Conservation (phyloP, 2,113 vertebrate species). For the Zingel zingel region DNA sequence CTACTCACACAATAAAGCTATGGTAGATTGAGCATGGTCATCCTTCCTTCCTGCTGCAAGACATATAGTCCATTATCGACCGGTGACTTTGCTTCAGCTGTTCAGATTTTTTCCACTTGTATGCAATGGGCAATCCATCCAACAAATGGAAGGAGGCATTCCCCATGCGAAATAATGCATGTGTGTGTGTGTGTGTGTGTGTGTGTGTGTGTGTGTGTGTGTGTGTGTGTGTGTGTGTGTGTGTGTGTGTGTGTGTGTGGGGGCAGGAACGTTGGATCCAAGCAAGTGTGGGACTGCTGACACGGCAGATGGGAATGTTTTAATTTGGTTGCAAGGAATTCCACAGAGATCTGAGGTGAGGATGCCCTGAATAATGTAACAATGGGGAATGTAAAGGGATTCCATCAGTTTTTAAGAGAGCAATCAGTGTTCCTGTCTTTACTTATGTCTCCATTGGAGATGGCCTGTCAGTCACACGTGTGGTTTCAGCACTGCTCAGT, state of each 20-base stretch:
- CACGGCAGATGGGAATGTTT: constrained; percentile 77
- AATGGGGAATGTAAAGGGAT: constrained; percentile 18
- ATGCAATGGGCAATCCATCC: constrained; percentile 40
- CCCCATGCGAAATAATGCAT: constrained; percentile 22
- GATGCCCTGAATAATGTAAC: constrained; percentile 49
- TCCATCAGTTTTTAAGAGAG: constrained; percentile 47
- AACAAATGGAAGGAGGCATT: constrained; percentile 55
- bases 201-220: no score
- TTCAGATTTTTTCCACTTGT: constrained; percentile 54
- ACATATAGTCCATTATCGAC: constrained; percentile 51
- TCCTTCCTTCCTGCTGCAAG: constrained; percentile 58
- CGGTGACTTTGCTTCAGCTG: constrained; percentile 63
- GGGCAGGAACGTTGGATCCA: constrained; percentile 62
- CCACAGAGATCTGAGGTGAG: constrained; percentile 52
- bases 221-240: no score
- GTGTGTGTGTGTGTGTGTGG: constrained; percentile 32
- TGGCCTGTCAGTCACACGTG: constrained; percentile 55
- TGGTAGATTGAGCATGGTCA: constrained; percentile 39
- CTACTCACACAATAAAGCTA: constrained; percentile 47
- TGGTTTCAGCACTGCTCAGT: constrained; percentile 36
- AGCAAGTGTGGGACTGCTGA: constrained; percentile 73
- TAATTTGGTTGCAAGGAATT: constrained; percentile 72
- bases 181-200: not conserved
- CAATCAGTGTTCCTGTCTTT: constrained; percentile 46
- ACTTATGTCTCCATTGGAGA: constrained; percentile 33